phyloP scores from a whole-genome alignment of 2,797 vertebrate genomes.

The Muscicapa striata region DNA sequence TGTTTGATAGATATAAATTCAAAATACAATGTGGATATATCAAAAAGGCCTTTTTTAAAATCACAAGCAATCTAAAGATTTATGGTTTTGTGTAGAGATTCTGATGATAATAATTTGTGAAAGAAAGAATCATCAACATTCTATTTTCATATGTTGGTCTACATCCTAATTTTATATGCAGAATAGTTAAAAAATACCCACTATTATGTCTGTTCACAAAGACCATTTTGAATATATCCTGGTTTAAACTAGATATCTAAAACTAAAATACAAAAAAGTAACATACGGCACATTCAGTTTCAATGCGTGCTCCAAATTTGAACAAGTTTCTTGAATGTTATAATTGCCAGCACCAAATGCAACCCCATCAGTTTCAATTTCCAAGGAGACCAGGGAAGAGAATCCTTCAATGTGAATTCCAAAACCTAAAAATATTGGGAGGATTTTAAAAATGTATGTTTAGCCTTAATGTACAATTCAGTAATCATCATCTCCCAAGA shows the following conservation, averaged over 20 bases:
- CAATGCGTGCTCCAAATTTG: constrained; percentile 23
- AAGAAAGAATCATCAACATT: not conserved
- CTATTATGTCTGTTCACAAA: not conserved
- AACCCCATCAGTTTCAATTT: not conserved
- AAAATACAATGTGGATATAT: not conserved
- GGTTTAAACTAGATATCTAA: not conserved
- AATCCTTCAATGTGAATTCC: not conserved
- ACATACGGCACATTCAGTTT: not conserved
- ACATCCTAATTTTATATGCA: not conserved
- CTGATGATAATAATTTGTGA: not conserved
- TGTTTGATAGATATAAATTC: not conserved
- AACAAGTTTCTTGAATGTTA: not conserved
- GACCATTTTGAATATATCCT: not conserved
- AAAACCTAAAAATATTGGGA: not conserved
- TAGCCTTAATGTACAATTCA: not conserved
- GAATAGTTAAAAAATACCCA: not conserved
- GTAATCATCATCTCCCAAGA: not conserved
- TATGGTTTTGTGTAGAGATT: not conserved
- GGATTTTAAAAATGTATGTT: not conserved
- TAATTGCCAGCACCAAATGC: not conserved
- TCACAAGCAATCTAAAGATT: not conserved
- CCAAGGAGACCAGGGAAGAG: not conserved
- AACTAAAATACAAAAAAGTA: constrained; percentile 23
- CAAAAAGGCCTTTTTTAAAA: not conserved
- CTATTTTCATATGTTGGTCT: not conserved